Base-by-base conservation (phyloP, 2,888 invertebrate genomes). In the Sceliomorpha sp. region DNA sequence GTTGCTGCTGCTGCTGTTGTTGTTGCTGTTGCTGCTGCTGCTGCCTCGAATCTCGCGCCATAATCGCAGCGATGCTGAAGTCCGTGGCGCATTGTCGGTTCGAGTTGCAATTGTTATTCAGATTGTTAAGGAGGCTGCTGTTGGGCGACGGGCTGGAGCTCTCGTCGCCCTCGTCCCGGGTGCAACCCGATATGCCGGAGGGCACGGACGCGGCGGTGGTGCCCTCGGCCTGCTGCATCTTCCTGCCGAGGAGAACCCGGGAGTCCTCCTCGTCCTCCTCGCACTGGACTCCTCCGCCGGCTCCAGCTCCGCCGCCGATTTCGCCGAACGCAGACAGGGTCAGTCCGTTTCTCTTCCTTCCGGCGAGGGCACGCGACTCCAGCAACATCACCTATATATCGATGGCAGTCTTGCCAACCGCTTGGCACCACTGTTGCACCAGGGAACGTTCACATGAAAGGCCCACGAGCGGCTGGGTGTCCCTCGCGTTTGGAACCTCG, bases 31-130 rank as follows among this genome's bases (percentile, higher is more conserved):
- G 91, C 81, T 91, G 91, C 67, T 92, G 89, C 77, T 92, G 91
- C 42, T 90, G 89, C 13, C 90, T 82, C 26, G 90, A 90, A 84
- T 93, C 92, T 53, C 92, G 89, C 87, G 96, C 95, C 96, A 98
- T 97, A 88, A 98, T 97, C 77, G 91, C 90, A 72, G 93, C 93
- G 75, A 93, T 93, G 77, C 93, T 93, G 91, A 98, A 98, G 91
- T 98, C 97, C 74, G 97, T 97, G 89, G 96, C 96, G 90, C 94
- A 94, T 78, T 94, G 93, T 85, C 93, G 89, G 88, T 91, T 92
- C 71, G 93, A 85, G 48, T 85, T 85, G 70, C 85, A 85, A 50
- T 85, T 86, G 63, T 84, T 86, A 71, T 85, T 84, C 31, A 83
- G 50, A 62, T 85, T 83, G 71, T 85, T 84, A 39, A 84, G 70